Conservation (phyloP, 2,113 vertebrate species). For the Phylloscopus whistleri region DNA sequence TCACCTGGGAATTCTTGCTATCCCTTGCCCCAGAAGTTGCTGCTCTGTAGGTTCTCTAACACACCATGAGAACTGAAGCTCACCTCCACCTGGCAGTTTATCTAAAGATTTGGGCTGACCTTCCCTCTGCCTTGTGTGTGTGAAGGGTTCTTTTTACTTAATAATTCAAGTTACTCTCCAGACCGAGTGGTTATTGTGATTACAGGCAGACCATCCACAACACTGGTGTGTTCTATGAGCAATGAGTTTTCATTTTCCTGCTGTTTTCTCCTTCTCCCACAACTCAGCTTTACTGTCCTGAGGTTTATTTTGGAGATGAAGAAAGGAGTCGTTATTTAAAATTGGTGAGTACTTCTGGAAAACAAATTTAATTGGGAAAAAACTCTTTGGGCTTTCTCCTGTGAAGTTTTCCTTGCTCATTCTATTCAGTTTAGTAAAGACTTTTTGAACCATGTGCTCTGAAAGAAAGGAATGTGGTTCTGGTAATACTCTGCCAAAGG, state of each 20-base stretch:
- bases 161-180: not conserved
- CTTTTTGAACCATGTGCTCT: not conserved
- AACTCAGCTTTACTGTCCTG: not conserved
- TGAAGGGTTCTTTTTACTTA: not conserved
- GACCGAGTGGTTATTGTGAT: not conserved
- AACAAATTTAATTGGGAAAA: not conserved
- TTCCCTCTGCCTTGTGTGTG: not conserved
- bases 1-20: not conserved
- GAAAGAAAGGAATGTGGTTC: not conserved
- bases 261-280: not conserved
- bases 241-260: not conserved
- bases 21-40: not conserved
- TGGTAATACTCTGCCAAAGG: not conserved
- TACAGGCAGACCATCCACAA: not conserved
- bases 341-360: not conserved
- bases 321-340: not conserved
- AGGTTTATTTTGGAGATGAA: not conserved
- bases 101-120: not conserved
- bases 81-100: not conserved
- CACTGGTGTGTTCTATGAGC: fast-evolving
- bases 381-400: not conserved
- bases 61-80: not conserved
- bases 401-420: not conserved
- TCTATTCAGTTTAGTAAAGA: not conserved
- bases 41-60: fast-evolving